Evolutionary conservation across 2,888 invertebrate species (phyloP), one percentile per base, ranked within the genome.

Genomic region (Drosophila recens): DNA sequence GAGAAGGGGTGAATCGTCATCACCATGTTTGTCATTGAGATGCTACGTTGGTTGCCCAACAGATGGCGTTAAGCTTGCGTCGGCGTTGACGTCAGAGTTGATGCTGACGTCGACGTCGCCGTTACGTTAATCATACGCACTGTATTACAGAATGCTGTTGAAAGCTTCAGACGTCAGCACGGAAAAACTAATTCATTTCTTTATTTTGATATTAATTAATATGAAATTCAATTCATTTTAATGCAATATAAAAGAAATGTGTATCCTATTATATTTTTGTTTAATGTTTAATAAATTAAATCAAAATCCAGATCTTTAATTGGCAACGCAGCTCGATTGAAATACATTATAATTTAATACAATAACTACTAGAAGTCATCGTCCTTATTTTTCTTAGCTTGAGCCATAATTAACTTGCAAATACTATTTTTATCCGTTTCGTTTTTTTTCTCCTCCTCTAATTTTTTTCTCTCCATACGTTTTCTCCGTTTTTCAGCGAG

Each of bases 371-470:
- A 8, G 3, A 6, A 51, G 11, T 56, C 56, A 6, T 34, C 34
- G 6, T 56, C 33, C 20, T 15, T 15, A 15, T 53, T 3, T n/a
- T 56, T 56, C 9, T 46, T 46, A 6, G 46, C 36, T 38, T 57
- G 36, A 3, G 17, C 34, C 36, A 57, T 57, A 36, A 57, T 46
- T 27, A 15, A 15, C 13, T 46, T 46, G 27, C 57, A 46, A 57
- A 57, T 38, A 3, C 34, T 27, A 3, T 15, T n/a, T n/a, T 33
- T 46, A 0, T 36, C 46, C 4, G 46, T 15, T 11, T 34, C 23
- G 9, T 15, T 36, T 36, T 27, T 56, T 11, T 10, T 9, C 17
- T 33, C 46, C 4, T 57, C 45, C 15, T 23, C 34, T 5, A 23
- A 11, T 23, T 34, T 27, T 27, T 57, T 45, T 4, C 15, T 48